Conservation (phyloP, 2,888 invertebrate genomes). For the Imbricaverruca yamaguchii region DNA sequence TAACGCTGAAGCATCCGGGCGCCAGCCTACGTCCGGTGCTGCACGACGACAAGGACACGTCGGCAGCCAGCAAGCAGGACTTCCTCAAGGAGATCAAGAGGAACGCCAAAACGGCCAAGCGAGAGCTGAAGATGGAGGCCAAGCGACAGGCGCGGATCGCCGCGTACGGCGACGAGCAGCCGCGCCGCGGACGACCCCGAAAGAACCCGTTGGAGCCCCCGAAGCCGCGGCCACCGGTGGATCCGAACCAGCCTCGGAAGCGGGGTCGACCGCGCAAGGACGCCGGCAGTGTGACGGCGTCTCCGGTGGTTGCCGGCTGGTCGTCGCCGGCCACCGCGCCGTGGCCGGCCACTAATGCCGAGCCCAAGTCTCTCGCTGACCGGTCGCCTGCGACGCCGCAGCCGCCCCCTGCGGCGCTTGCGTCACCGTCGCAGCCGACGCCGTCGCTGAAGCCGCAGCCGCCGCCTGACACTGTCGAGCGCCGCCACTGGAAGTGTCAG, state of each 20-base stretch:
- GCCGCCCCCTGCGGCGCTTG: neutral
- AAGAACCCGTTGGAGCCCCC: neutral
- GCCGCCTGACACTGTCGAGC: neutral
- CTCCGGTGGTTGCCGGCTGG: neutral
- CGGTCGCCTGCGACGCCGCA: neutral
- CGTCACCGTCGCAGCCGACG: neutral
- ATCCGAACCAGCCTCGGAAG: neutral
- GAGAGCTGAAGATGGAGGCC: neutral
- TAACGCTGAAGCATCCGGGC: conserved; percentile 15
- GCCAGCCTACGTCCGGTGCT: conserved; percentile 8
- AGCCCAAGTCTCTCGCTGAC: neutral
- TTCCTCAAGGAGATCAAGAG: conserved; percentile 18
- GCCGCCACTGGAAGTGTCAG: conserved; percentile 9
- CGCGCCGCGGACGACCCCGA: conserved; percentile 17
- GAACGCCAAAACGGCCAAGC: conserved; percentile 12
- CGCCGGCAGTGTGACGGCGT: neutral
- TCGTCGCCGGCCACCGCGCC: neutral
- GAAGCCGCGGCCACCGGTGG: conserved; percentile 7
- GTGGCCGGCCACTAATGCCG: neutral
- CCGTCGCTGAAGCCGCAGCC: neutral
- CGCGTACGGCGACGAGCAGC: neutral
- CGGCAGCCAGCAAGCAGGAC: conserved; percentile 5
- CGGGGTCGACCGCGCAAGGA: conserved; percentile 15
- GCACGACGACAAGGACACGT: conserved; percentile 11
- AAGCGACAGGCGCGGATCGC: conserved; percentile 18